Evolutionary conservation across 1,140 invertebrate species (phyloP), one percentile per base, ranked within the genome.

Genomic region (Drosophila bocki): DNA sequence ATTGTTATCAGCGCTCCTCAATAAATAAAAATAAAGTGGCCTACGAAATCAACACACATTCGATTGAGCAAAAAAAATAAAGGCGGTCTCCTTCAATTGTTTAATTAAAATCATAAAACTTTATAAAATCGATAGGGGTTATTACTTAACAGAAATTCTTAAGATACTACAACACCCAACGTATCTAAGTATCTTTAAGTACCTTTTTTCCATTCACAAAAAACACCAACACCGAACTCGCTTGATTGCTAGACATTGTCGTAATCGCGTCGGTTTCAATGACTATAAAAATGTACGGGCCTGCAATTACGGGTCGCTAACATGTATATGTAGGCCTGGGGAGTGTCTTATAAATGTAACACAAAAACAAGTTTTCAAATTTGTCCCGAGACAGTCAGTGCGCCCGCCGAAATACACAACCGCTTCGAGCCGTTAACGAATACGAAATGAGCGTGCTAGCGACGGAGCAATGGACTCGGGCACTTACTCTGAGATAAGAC

Each of bases 141-240:
- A 35, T 4, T 41, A 12, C 56, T 22, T n/a, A 56, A 17, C 22
- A n/a, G 26, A 33, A 54, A 42, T 17, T 44, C 13, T 26, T 45
- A 32, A 35, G 35, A 17, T 42, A 26, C 45, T 42, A 7, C 32
- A n/a, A 29, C 71, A 75, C 72, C 42, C 72, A 39, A 75, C 7
- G 37, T 64, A 65, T 29, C 42, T 37, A 19, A n/a, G 35, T 60
- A 60, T 72, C 42, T 48, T 6, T 6, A 15, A 59, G 57, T 91
- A 94, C 93, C 93, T 93, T 94, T 78, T 93, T 93, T 17, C 94
- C 94, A 74, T 94, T 94, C 19, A 94, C 93, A 76, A 92, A 94
- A 92, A 94, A 94, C 65, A 93, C 92, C 44, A 94, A 77, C 58
- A 70, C 77, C 9, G 92, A 92, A 29, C 45, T 82, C 22, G 59